A percentile compares a stretch with the other conserved stretches of the same genome.
phyloP scores from a whole-genome alignment of 92 coral and sea anemone genomes.

The Palythoa grandis region DNA sequence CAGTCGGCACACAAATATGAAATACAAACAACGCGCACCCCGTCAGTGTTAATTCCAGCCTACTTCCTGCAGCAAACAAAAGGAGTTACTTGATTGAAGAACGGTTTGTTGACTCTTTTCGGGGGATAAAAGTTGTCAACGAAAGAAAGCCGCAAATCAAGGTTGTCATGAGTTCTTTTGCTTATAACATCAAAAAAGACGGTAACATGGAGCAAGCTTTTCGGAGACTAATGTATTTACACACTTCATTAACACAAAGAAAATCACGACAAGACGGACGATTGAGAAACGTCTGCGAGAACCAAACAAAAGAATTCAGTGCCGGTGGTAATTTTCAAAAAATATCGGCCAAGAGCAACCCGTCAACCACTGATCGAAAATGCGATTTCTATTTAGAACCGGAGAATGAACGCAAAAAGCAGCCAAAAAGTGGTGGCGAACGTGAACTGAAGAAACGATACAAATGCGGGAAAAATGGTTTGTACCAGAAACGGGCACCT shows the following conservation, averaged over 20 bases:
- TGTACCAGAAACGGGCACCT: conserved; percentile 46
- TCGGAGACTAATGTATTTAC: conserved; percentile 78
- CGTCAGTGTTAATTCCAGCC: too few species aligned
- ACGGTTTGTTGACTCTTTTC: too few species aligned
- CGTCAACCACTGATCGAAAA: conserved; percentile 11
- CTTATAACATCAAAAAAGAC: conserved; percentile 16
- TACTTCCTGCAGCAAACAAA: too few species aligned
- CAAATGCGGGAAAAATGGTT: conserved; percentile 7
- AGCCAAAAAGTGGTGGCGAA: neutral
- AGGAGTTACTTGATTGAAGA: too few species aligned
- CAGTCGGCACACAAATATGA: too few species aligned
- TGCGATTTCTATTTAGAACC: conserved; percentile 64
- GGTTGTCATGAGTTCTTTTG: too few species aligned
- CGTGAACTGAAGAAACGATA: conserved; percentile 9
- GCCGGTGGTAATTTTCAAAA: conserved; percentile 31
- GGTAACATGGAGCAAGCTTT: conserved; percentile 70
- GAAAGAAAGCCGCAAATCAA: too few species aligned
- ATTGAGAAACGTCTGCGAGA: neutral
- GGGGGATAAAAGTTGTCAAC: too few species aligned
- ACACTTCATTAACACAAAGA: conserved; percentile 69
- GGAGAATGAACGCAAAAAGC: conserved; percentile 38
- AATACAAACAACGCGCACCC: too few species aligned
- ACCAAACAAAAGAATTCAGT: conserved; percentile 3
- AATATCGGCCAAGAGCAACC: conserved; percentile 2
- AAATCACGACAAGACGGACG: conserved; percentile 5